Percentiles rank a stretch among this genome's conserved stretches.
phyloP scores from a whole-genome alignment of 2,888 invertebrate genomes.

The Adelphocoris suturalis region DNA sequence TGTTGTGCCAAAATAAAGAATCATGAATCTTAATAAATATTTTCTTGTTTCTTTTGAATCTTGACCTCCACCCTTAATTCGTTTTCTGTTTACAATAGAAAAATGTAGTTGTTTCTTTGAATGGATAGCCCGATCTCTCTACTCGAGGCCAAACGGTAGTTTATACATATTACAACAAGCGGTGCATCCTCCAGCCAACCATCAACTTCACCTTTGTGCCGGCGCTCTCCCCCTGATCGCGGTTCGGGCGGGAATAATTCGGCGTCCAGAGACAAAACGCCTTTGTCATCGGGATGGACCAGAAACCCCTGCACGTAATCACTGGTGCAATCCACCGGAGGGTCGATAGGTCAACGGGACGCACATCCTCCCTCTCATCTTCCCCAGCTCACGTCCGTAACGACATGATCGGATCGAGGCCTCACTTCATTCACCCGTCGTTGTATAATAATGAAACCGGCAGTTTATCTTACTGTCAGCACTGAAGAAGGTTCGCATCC shows the following conservation, averaged over 20 bases:
- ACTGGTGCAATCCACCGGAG: conserved; percentile 8
- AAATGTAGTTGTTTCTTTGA: no score
- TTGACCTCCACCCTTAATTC: no score
- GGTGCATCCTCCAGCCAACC: background rate
- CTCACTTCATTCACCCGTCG: conserved; percentile 21
- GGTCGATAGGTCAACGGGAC: conserved; percentile 32
- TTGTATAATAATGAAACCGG: conserved; percentile 35
- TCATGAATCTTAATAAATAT: no score
- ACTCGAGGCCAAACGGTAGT: no score
- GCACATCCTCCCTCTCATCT: conserved; percentile 23
- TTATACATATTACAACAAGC: no score
- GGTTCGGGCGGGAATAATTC: background rate
- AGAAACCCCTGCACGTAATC: conserved; percentile 13
- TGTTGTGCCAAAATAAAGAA: no score
- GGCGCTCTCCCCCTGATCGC: background rate
- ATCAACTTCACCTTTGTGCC: conserved; percentile 26
- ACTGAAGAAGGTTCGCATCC: conserved; percentile 27
- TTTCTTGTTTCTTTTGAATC: no score
- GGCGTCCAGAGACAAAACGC: conserved; percentile 13
- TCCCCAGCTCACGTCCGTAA: conserved; percentile 13
- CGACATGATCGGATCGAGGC: conserved; percentile 42
- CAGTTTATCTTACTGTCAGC: conserved; percentile 20
- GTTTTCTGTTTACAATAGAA: no score
- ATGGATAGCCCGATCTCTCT: no score
- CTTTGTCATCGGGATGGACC: conserved; percentile 1